These are phyloP conservation scores for Tricholauxania praeusta DNA, from an alignment of 2,888 invertebrate genomes.

Conservation along the genomic window DNA sequence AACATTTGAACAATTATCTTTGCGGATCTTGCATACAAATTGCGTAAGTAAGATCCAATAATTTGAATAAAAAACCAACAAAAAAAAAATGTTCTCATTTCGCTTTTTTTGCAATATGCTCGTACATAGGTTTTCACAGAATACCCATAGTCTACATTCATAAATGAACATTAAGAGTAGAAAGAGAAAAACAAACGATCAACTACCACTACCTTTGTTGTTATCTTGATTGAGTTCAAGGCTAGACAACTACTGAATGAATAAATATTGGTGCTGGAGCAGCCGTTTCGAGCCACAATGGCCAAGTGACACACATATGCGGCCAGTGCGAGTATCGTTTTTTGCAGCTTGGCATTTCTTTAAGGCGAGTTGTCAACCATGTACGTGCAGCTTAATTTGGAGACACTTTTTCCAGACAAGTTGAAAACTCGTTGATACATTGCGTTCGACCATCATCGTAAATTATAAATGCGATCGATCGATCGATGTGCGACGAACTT, in stretches of 20 bases:
- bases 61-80: constrained; percentile 4
- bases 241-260: constrained; percentile 29
- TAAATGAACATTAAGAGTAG: too few species aligned
- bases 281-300: not conserved
- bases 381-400: constrained; percentile 9
- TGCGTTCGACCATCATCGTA: constrained; percentile 1
- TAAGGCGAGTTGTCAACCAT: not conserved
- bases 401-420: constrained; percentile 19
- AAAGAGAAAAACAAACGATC: not conserved
- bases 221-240: constrained; percentile 36
- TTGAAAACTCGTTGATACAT: constrained; percentile 16
- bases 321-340: not conserved
- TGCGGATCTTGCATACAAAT: constrained; percentile 13
- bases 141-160: too few species aligned
- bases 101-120: constrained; percentile 47
- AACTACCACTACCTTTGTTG: constrained; percentile 2
- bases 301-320: constrained; percentile 25
- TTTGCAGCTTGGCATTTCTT: constrained; percentile 17
- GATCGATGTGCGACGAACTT: not conserved
- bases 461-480: too few species aligned
- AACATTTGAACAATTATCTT: not conserved
- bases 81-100: constrained; percentile 55
- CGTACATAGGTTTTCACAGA: not conserved
- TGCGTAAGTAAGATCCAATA: constrained; percentile 1
- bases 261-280: not conserved